These are phyloP conservation scores for Linyphia triangularis DNA, from an alignment of 2,888 invertebrate genomes.

Conservation along the genomic window DNA sequence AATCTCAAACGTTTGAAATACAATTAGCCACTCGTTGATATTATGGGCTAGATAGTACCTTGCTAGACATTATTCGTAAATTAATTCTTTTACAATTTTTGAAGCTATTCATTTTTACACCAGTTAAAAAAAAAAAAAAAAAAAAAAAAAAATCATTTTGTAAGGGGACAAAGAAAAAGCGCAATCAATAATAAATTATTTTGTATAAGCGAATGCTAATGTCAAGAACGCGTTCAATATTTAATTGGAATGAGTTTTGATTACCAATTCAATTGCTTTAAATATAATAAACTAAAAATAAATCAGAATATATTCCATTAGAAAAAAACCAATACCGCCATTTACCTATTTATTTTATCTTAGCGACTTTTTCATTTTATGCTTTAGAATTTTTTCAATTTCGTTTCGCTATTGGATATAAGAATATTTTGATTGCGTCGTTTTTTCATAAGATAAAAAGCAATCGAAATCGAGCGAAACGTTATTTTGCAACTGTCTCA, in stretches of 20 bases:
- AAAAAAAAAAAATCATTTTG: too few relatives aligned
- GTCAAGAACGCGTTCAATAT: not conserved
- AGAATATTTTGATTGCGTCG: not conserved
- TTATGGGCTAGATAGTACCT: too few relatives aligned
- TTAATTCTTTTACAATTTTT: too few relatives aligned
- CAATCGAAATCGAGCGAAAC: not conserved
- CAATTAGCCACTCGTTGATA: too few relatives aligned
- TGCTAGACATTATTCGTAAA: too few relatives aligned
- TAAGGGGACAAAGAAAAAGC: too few relatives aligned
- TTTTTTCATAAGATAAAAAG: not conserved
- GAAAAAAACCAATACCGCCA: not conserved
- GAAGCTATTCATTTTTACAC: too few relatives aligned
- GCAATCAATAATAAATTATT: too few relatives aligned
- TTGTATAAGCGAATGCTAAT: too few relatives aligned
- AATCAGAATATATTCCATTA: not conserved
- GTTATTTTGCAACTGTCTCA: conserved; percentile 22
- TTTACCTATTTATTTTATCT: not conserved
- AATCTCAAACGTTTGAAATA: too few relatives aligned
- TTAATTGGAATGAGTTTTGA: conserved; percentile 2
- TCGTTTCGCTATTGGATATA: not conserved
- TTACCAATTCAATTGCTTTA: conserved; percentile 4
- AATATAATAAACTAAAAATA: not conserved
- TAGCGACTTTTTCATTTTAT: not conserved
- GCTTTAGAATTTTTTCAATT: not conserved
- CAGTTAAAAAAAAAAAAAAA: too few relatives aligned